Base-by-base conservation (phyloP, 2,797 vertebrate species). In the Emys orbicularis region DNA sequence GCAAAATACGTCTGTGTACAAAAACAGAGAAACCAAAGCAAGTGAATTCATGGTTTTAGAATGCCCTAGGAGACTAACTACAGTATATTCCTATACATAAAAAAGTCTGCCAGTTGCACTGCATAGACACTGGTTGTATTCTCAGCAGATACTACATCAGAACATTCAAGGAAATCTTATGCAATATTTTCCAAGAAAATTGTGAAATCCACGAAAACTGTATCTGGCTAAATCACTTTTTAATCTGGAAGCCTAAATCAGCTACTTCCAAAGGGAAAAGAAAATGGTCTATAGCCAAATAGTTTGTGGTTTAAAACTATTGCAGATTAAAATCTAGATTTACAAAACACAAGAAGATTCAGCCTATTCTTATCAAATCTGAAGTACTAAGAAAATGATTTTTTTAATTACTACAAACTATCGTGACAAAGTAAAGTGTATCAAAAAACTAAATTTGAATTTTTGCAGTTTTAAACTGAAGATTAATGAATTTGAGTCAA, bases 111-210 rank as follows among this genome's bases (percentile, higher is more conserved):
- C 95, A 97, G 89, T 86, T 96, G 96, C 92, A 93, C 89, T 95
- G 95, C 95, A 96, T 79, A 96, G 89, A 96, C 95, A 95, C 85
- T 96, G 94, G 88, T 83, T 94, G 94, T 95, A 96, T 96, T 95
- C 96, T 59, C 91, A 34, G 92, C 4, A 93, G 96, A 88, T 90
- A 94, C 91, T 94, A 90, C 94, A 97, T 12, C 54, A 89, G 79
- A 74, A 90, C 50, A 89, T 29, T 91, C 91, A 96, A 94, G 79
- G 91, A 87, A 93, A 96, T 44, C 50, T 95, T 88, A 5, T 1
- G 61, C 84, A 92, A 80, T 59, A 34, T 84, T 86, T 90, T 95
- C 31, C n/a, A 74, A 80, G 53, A 41, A 13, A 54, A 34, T 4
- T 11, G 1, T 1, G 9, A 90, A 87, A 53, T 6, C 47, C 77